Percentiles rank a stretch among this genome's conserved stretches.
phyloP scores from a whole-genome alignment of 2,888 invertebrate species.

The Catonia carolina region DNA sequence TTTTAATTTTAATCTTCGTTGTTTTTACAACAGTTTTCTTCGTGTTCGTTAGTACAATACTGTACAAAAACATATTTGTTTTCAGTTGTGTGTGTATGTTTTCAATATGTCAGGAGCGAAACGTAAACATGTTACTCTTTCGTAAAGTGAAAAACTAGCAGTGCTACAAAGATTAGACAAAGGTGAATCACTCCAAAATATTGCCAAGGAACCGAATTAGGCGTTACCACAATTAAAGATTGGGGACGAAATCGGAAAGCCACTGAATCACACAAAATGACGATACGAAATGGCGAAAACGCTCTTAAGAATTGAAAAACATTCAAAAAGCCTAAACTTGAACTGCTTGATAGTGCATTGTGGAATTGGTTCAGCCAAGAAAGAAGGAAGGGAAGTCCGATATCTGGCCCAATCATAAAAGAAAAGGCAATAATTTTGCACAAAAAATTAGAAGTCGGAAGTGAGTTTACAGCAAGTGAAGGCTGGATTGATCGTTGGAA shows the following conservation, averaged over 20 bases:
- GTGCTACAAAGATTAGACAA: constrained; percentile 23
- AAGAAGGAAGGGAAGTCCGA: constrained; percentile 25
- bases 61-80: no score
- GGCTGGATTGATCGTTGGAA: constrained; percentile 28
- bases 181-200: constrained; percentile 24
- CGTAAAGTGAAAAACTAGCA: constrained; percentile 21
- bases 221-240: constrained; percentile 19
- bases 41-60: no score
- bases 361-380: constrained; percentile 28
- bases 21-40: no score
- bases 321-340: constrained; percentile 10
- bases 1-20: background rate
- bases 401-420: constrained; percentile 26
- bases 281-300: constrained; percentile 19
- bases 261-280: constrained; percentile 19
- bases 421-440: constrained; percentile 27
- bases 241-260: constrained; percentile 24
- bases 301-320: no score
- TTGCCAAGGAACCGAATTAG: constrained; percentile 22
- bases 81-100: background rate
- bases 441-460: constrained; percentile 22
- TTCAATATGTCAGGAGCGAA: constrained; percentile 4
- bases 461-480: constrained; percentile 26
- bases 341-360: constrained; percentile 20
- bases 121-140: constrained; percentile 18